Conservation (phyloP, 2,797 vertebrate genomes). For the Pangasius djambal region DNA sequence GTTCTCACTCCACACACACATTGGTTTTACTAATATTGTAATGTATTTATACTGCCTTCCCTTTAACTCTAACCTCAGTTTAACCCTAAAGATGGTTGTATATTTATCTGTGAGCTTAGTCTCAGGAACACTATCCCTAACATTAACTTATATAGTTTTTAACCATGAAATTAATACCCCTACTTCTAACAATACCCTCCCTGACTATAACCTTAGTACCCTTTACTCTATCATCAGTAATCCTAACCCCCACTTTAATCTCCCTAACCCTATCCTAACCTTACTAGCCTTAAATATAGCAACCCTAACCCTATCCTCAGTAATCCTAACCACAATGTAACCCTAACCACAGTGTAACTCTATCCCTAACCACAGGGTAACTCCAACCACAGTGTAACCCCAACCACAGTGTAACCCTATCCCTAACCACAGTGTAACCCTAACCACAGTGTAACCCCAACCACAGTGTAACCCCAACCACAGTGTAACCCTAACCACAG, state of each 20-base stretch:
- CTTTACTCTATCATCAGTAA: neutral
- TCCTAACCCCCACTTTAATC: neutral
- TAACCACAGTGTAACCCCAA: too few species aligned
- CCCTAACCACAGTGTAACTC: too few species aligned
- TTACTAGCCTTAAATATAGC: too few species aligned
- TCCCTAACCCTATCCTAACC: too few species aligned
- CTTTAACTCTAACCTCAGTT: neutral
- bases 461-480: too few species aligned
- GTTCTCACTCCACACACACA: neutral
- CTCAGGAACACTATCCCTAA: neutral
- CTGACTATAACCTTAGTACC: neutral
- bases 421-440: too few species aligned
- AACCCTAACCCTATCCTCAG: neutral
- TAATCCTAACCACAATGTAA: neutral
- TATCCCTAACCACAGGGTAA: too few species aligned
- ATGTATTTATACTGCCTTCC: neutral
- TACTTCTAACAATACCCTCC: neutral
- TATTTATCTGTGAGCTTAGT: neutral
- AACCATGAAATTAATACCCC: neutral
- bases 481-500: too few species aligned
- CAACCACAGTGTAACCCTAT: too few species aligned
- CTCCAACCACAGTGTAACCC: too few species aligned
- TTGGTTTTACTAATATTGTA: neutral
- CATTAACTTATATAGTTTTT: neutral
- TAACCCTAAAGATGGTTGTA: neutral